These are phyloP conservation scores for Drosophila diplacantha DNA, from an alignment of 2,888 invertebrate species.

Conservation along the genomic window DNA sequence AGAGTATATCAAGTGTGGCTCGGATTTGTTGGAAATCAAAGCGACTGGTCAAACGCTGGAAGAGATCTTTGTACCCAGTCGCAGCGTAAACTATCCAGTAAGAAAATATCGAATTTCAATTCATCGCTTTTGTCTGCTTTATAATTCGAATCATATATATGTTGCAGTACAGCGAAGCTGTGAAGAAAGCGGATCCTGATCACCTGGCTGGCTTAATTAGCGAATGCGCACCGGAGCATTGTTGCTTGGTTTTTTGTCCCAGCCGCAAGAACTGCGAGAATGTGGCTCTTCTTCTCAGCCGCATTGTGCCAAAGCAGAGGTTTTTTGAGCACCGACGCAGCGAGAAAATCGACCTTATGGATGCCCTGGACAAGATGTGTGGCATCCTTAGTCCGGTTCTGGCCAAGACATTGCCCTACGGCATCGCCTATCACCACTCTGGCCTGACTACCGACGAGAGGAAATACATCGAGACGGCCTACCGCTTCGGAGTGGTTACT, in stretches of 20 bases:
- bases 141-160: not conserved
- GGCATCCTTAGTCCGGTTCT: slow-evolving; percentile 83
- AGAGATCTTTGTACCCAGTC: slow-evolving; percentile 79
- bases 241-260: slow-evolving; percentile 95
- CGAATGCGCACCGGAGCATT: slow-evolving; percentile 88
- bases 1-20: slow-evolving; percentile 89
- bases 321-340: slow-evolving; percentile 80
- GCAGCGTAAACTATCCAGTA: slow-evolving; percentile 79
- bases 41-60: slow-evolving; percentile 77
- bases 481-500: slow-evolving; percentile 88
- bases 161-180: slow-evolving; percentile 82
- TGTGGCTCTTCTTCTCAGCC: slow-evolving; percentile 87
- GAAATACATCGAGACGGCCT: slow-evolving; percentile 89
- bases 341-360: slow-evolving; percentile 82
- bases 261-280: slow-evolving; percentile 95
- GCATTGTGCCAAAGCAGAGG: slow-evolving; percentile 80
- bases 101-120: not conserved
- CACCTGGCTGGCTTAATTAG: slow-evolving; percentile 86
- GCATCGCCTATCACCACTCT: slow-evolving; percentile 96
- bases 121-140: not conserved
- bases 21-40: slow-evolving; percentile 80
- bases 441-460: slow-evolving; percentile 93
- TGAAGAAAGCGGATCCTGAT: slow-evolving; percentile 86
- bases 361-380: slow-evolving; percentile 83
- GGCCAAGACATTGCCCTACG: slow-evolving; percentile 84